A percentile compares a stretch with the other conserved stretches of the same genome.
Conservation (phyloP, 1,140 invertebrate genomes). For the Musca domestica region DNA sequence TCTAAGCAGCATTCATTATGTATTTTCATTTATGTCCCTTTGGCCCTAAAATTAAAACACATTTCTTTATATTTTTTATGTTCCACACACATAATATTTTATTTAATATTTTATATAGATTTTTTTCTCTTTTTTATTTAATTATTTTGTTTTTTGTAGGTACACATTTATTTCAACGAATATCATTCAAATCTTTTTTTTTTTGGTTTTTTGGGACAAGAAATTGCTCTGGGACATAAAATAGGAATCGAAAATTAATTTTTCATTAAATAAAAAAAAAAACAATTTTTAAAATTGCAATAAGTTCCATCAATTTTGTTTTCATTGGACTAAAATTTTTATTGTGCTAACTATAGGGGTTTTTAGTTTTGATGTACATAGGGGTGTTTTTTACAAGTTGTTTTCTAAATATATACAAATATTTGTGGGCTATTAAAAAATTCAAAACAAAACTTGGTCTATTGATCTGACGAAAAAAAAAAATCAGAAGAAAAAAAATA, state of each 20-base stretch:
- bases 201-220: constrained; percentile 6
- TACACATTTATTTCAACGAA: constrained; percentile 24
- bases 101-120: constrained; percentile 22
- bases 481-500: background rate
- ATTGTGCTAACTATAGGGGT: constrained; percentile 5
- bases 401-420: background rate
- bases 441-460: background rate
- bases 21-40: no score
- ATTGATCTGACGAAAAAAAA: background rate
- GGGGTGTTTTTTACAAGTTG: background rate
- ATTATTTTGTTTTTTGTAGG: constrained; percentile 8
- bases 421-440: background rate
- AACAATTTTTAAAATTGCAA: background rate
- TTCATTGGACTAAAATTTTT: constrained; percentile 13
- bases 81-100: background rate
- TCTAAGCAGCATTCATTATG: no score
- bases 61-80: constrained; percentile 11
- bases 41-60: background rate
- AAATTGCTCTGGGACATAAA: background rate
- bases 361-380: no score
- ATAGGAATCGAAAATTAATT: constrained; percentile 8
- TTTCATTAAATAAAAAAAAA: background rate
- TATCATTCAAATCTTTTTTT: background rate
- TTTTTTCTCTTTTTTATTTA: background rate
- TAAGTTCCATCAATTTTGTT: background rate